These are phyloP conservation scores for Poecilus cupreus DNA, from an alignment of 2,888 invertebrate genomes.

Conservation along the genomic window DNA sequence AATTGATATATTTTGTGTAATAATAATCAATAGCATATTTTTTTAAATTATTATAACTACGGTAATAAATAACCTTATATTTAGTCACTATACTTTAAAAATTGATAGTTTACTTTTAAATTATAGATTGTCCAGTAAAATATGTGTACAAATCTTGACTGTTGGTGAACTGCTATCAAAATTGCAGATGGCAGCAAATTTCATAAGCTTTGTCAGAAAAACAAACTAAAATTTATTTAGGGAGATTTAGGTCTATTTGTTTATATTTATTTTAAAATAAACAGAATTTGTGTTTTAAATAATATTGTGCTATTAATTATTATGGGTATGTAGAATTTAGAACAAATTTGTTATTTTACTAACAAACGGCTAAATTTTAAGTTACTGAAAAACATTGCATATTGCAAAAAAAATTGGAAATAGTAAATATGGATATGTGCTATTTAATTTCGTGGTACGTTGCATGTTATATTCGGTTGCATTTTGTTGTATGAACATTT, in stretches of 20 bases:
- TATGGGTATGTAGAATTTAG: conserved; percentile 53
- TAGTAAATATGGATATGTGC: conserved; percentile 19
- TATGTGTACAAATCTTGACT: no score
- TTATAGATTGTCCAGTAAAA: no score
- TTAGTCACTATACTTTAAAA: no score
- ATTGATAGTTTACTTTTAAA: no score
- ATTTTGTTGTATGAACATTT: conserved; percentile 1
- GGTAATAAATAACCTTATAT: no score
- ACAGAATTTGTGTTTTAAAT: conserved; percentile 33
- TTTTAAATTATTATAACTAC: no score
- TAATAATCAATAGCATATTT: no score
- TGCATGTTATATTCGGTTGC: conserved; percentile 28
- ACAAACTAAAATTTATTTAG: conserved; percentile 53
- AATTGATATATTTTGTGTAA: no score
- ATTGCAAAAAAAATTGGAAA: conserved; percentile 24
- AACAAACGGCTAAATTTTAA: conserved; percentile 44
- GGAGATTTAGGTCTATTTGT: conserved; percentile 51
- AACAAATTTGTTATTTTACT: conserved; percentile 13
- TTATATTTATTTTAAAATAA: conserved; percentile 48
- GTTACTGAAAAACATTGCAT: conserved; percentile 23
- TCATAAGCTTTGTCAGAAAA: conserved; percentile 55
- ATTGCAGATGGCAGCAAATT: conserved; percentile 58
- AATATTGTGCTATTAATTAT: conserved; percentile 52
- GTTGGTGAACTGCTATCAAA: background rate
- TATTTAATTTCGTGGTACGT: conserved; percentile 52